These are phyloP conservation scores for Pseudoatta argentina DNA, from an alignment of 1,140 invertebrate species.

Conservation along the genomic window DNA sequence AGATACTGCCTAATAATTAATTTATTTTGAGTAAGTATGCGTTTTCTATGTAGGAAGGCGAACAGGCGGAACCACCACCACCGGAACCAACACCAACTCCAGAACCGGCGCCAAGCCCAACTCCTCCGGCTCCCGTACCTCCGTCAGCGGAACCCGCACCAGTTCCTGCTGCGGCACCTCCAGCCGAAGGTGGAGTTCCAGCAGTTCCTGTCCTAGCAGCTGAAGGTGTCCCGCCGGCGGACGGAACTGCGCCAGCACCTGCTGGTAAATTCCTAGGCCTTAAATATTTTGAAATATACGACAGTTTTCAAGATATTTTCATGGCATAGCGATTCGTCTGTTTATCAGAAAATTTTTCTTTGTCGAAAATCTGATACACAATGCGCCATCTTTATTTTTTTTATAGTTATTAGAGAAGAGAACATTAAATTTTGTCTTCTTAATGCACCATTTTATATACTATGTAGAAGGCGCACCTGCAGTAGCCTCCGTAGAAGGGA, in stretches of 20 bases:
- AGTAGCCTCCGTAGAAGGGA: background rate
- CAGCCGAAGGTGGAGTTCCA: slow-evolving; percentile 80
- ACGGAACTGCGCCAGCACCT: slow-evolving; percentile 80
- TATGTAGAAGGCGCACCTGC: slow-evolving; percentile 1
- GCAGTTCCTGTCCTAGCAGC: slow-evolving; percentile 75
- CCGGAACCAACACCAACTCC: slow-evolving; percentile 82
- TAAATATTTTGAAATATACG: background rate
- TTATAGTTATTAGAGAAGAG: background rate
- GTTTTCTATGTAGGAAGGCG: slow-evolving; percentile 54
- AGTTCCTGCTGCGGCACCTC: slow-evolving; percentile 71
- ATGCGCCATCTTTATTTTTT: background rate
- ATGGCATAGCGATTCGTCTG: background rate
- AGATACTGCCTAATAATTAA: background rate
- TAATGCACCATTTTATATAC: background rate
- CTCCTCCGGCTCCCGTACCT: slow-evolving; percentile 82
- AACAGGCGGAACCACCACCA: slow-evolving; percentile 67
- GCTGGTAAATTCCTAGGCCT: slow-evolving; percentile 36
- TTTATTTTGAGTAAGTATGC: background rate
- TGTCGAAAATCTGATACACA: background rate
- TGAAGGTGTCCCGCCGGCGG: slow-evolving; percentile 80
- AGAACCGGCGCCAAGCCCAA: slow-evolving; percentile 83
- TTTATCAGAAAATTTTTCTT: background rate
- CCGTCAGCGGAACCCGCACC: slow-evolving; percentile 76
- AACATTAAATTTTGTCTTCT: too few species aligned
- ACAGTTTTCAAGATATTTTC: too few species aligned